Percentiles rank a stretch among this genome's conserved stretches.
phyloP scores from a whole-genome alignment of 2,888 invertebrate genomes.

The Plagodis pulveraria region DNA sequence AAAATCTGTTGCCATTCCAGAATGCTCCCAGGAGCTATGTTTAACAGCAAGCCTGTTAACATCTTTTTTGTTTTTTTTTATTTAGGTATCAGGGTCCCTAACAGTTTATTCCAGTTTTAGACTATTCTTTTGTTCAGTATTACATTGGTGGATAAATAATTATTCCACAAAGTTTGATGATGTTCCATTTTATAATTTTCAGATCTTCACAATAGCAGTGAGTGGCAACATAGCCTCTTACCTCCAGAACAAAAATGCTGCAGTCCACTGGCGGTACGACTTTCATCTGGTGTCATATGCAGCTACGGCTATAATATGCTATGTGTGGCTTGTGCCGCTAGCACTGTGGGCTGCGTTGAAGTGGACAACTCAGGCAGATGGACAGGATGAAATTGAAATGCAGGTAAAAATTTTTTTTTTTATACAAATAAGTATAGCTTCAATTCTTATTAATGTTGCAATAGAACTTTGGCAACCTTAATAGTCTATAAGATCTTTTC shows the following conservation, averaged over 20 bases:
- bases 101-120: too few species aligned
- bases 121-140: too few species aligned
- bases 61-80: too few species aligned
- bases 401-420: slow-evolving; percentile 72
- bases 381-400: slow-evolving; percentile 87
- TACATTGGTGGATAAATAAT: too few species aligned
- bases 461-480: too few species aligned
- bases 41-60: too few species aligned
- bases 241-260: slow-evolving; percentile 89
- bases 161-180: too few species aligned
- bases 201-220: slow-evolving; percentile 97
- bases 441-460: too few species aligned
- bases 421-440: too few species aligned
- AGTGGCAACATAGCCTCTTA: slow-evolving; percentile 97
- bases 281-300: slow-evolving; percentile 97
- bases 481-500: too few species aligned
- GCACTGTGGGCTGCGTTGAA: slow-evolving; percentile 94
- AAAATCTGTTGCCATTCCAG: too few species aligned
- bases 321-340: slow-evolving; percentile 94
- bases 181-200: slow-evolving; percentile 33
- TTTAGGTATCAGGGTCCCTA: too few species aligned
- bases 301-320: slow-evolving; percentile 94
- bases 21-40: background rate
- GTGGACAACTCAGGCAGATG: slow-evolving; percentile 88
- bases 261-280: slow-evolving; percentile 95